These are phyloP conservation scores for Rousettus madagascariensis DNA, from an alignment of 2,797 vertebrate genomes.

Conservation along the genomic window DNA sequence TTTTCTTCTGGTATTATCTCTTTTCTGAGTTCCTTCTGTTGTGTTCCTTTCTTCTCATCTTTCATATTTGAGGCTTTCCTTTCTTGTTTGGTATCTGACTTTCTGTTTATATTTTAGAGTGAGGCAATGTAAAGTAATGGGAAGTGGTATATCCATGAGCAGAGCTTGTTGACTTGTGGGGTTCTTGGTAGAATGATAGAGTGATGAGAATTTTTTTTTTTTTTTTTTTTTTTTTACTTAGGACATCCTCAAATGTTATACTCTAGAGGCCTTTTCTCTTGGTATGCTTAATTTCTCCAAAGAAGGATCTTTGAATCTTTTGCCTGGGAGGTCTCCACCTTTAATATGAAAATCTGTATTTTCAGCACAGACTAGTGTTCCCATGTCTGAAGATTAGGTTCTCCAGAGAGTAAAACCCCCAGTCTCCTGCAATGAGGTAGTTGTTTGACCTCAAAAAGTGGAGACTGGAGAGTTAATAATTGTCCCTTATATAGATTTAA, in stretches of 20 bases:
- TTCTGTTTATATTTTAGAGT: constrained; percentile 8
- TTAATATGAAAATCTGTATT: neutral
- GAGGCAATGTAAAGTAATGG: neutral
- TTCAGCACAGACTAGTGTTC: neutral
- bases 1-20: neutral
- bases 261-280: neutral
- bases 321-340: neutral
- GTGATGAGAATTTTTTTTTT: neutral
- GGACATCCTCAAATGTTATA: neutral
- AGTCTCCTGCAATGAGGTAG: neutral
- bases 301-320: neutral
- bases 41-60: neutral
- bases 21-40: neutral
- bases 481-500: neutral
- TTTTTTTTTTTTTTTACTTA: neutral
- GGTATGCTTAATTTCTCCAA: neutral
- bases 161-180: neutral
- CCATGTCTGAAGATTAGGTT: neutral
- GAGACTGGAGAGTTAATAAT: neutral
- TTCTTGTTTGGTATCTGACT: neutral
- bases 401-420: neutral
- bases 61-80: neutral
- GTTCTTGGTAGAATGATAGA: neutral
- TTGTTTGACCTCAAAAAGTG: neutral
- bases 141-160: neutral